These are phyloP conservation scores for Sternotherus odoratus DNA, from an alignment of 2,797 vertebrate genomes.

Conservation along the genomic window DNA sequence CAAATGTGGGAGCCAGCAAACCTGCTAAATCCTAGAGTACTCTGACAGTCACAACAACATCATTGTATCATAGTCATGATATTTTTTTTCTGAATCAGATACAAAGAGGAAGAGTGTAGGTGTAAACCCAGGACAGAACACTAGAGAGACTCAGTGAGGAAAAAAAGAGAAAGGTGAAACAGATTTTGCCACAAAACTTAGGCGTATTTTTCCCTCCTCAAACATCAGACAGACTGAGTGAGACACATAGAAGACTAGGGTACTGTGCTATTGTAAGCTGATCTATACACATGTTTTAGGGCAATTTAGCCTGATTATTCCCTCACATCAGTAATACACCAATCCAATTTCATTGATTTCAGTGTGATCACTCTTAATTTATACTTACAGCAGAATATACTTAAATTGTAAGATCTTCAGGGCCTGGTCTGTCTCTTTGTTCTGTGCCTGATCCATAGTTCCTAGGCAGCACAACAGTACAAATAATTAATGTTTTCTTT, in stretches of 20 bases:
- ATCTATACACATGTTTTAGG: neutral
- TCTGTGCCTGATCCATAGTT: neutral
- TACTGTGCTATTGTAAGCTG: neutral
- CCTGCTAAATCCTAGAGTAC: constrained; percentile 28
- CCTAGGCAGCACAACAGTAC: neutral
- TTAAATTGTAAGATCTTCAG: neutral
- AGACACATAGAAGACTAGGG: neutral
- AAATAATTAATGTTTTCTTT: neutral
- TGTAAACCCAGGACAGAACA: neutral
- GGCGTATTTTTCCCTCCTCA: neutral
- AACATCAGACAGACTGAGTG: neutral
- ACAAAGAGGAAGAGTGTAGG: neutral
- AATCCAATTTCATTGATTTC: neutral
- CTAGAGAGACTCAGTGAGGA: neutral
- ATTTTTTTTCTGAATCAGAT: constrained; percentile 29
- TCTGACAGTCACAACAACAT: constrained; percentile 16
- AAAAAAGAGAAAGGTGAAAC: neutral
- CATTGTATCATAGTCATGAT: neutral
- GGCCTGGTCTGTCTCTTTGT: neutral
- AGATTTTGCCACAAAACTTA: neutral
- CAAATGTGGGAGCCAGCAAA: constrained; percentile 20
- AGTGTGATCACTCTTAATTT: neutral
- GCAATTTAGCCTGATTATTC: neutral
- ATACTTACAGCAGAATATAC: neutral
- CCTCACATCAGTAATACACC: neutral